Evolutionary conservation across 1,140 invertebrate species (phyloP), one percentile per base, ranked within the genome.

Genomic region (Himalopsyche phryganea): DNA sequence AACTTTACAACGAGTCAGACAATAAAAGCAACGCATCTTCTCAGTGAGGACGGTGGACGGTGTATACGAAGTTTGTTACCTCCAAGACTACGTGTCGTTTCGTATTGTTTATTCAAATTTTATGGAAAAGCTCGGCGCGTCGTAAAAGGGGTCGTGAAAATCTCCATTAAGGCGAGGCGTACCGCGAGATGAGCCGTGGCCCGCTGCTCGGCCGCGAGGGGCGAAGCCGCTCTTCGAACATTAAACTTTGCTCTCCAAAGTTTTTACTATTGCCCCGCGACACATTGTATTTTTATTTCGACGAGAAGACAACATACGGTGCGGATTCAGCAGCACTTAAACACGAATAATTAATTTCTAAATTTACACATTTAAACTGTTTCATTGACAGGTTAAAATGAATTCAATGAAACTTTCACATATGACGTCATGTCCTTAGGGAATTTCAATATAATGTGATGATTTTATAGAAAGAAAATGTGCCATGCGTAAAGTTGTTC

Each of bases 101-200:
- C 45, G 35, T 41, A 53, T 45, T 63, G 51, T 59, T 63, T 58
- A 55, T 63, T 63, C 44, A 55, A 55, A 63, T 58, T 63, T 63
- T 50, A 63, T 63, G 55, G 55, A 61, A 57, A 61, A 61, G 18
- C 45, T 40, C 53, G 2, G 45, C 38, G 53, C 23, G 49, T 38
- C 48, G 49, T 61, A 61, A 61, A 61, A 33, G 14, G 9, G 19
- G 49, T 46, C 49, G 45, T 57, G 60, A 57, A 61, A 61, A 61
- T 44, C 28, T 61, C 36, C 54, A 20, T 17, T 13, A 36, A 41
- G 7, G 36, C 13, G 32, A 18, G 50, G 50, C 5, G 15, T 4
- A 14, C 19, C 19, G 28, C 13, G 46, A 48, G 46, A 45, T 28
- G 38, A 44, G 14, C 10, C 19, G 19, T 11, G 41, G 38, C 4